A percentile compares a stretch with the other conserved stretches of the same genome.
Evolutionary conservation across 2,888 invertebrate genomes (phyloP).

Genomic region (Arctia plantaginis): DNA sequence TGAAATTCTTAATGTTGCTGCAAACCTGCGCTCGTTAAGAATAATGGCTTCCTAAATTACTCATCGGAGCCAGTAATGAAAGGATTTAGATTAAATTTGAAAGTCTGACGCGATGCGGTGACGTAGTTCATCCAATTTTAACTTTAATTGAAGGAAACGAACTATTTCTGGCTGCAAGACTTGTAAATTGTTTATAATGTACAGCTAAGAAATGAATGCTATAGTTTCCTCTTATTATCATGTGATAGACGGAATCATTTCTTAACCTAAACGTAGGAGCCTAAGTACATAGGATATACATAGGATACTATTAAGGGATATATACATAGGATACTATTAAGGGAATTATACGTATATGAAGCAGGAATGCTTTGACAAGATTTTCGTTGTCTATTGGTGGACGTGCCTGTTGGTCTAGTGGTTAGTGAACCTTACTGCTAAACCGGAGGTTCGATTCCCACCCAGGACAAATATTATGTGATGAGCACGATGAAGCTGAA

Average conservation of each 20-base stretch:
- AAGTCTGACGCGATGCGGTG: constrained; percentile 23
- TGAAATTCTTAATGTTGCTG: not conserved
- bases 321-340: too few species aligned
- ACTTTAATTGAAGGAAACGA: constrained; percentile 39
- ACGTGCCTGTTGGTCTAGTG: too few species aligned
- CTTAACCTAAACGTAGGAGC: not conserved
- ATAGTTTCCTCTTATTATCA: not conserved
- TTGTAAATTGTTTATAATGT: not conserved
- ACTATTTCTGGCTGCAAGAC: constrained; percentile 31
- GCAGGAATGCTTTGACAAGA: too few species aligned
- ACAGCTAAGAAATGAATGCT: not conserved
- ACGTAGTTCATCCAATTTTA: constrained; percentile 28
- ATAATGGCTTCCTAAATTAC: constrained; percentile 19
- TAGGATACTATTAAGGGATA: too few species aligned
- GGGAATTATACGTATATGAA: too few species aligned
- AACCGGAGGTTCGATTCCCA: too few species aligned
- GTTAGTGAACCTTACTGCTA: too few species aligned
- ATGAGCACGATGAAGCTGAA: too few species aligned
- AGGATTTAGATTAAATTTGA: constrained; percentile 19
- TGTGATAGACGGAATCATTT: not conserved
- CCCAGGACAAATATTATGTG: too few species aligned
- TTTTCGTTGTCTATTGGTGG: too few species aligned
- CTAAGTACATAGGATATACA: not conserved
- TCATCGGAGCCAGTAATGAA: constrained; percentile 15
- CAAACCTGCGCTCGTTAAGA: constrained; percentile 3